phyloP scores from a whole-genome alignment of 2,113 vertebrate genomes.

The Mesitornis unicolor region DNA sequence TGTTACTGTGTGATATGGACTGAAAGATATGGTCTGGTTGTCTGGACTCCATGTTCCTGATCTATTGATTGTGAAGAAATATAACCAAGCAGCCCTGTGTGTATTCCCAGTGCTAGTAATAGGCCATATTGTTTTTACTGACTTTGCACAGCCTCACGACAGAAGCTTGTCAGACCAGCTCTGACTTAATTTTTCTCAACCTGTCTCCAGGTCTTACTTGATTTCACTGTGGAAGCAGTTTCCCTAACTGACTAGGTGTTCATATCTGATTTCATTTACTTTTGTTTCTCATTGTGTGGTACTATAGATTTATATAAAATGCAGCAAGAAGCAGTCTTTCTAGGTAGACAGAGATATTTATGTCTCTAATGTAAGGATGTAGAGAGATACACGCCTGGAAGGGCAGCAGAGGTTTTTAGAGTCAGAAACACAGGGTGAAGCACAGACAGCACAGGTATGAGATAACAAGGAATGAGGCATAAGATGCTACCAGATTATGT shows the following conservation, averaged over 20 bases:
- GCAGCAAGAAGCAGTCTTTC: neutral
- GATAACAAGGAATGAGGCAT: neutral
- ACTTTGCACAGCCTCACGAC: neutral
- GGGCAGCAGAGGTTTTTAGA: neutral
- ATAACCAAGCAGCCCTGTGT: rapidly evolving
- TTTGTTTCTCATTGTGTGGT: neutral
- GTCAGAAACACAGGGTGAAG: neutral
- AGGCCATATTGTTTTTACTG: neutral
- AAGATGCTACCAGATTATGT: neutral
- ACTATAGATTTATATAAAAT: neutral
- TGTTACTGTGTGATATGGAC: neutral
- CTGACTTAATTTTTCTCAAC: neutral
- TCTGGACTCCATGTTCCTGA: neutral
- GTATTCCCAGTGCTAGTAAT: neutral
- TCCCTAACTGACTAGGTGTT: neutral
- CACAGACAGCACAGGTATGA: rapidly evolving
- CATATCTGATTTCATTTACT: neutral
- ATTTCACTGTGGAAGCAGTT: neutral
- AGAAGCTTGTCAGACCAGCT: neutral
- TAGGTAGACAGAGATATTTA: neutral
- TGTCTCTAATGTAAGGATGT: neutral
- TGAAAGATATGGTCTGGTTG: neutral
- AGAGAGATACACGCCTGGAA: neutral
- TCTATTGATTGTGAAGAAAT: neutral
- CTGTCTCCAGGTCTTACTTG: neutral